Base-by-base conservation (phyloP, 2,797 vertebrate genomes). In the Hippopotamyrus pictus region DNA sequence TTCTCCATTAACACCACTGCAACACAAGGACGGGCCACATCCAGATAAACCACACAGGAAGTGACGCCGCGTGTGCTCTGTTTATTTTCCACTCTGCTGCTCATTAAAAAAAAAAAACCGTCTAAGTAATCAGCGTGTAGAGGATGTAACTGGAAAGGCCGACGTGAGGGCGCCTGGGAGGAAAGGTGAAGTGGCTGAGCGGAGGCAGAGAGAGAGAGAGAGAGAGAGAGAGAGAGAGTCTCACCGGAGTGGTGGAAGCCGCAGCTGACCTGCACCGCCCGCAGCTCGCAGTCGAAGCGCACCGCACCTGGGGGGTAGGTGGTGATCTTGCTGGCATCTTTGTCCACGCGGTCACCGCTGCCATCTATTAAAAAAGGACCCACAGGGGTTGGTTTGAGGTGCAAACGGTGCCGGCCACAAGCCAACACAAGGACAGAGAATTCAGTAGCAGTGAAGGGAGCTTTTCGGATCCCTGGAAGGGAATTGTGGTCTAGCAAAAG, bases 221-320 rank as follows among this genome's bases (percentile, higher is more conserved):
- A 9, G 6, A 48, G 7, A 17, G 51, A 88, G 76, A 14, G 73
- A 73, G 65, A 37, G 25, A 62, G 0, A 53, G 88, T 91, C 93
- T 92, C 96, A 99, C 99, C 99, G 69, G 99, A 99, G 94, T 99
- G 99, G 92, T 99, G 99, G 94, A 99, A 99, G 89, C 99, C 99
- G 89, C 99, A 99, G 96, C 98, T 98, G 95, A 99, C 98, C 96
- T 99, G 99, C 29, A 98, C 94, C 0, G 98, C 99, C 90, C 98
- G 95, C 89, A 99, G 94, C 88, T 99, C 99, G 90, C 97, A 97
- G 94, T 99, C 98, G 92, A 99, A 99, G 48, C 96, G 96, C 86
- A 99, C 98, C 0, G 97, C 95, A n/a, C 99, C 98, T 0, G 99
- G 99, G 17, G 99, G 99, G 87, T 99, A 99, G 0, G 98, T 99